These are phyloP conservation scores for Peromyscus eremicus DNA, from an alignment of 2,797 vertebrate species.

Conservation along the genomic window DNA sequence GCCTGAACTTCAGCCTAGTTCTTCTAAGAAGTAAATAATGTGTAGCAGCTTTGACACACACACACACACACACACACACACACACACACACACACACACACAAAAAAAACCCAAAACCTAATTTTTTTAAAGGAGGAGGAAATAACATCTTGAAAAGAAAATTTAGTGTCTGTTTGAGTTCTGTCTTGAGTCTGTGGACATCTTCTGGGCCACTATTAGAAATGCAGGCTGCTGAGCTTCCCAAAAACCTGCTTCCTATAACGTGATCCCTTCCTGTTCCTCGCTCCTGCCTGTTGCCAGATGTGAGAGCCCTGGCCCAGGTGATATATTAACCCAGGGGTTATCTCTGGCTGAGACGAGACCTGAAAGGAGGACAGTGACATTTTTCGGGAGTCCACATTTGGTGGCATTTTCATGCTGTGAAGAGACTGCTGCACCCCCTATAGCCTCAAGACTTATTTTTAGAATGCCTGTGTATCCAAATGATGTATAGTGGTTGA, in stretches of 20 bases:
- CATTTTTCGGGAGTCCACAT: background rate
- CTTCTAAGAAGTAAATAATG: background rate
- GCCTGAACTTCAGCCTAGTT: background rate
- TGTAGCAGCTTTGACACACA: background rate
- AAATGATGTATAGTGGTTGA: accelerated
- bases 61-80: too few species aligned
- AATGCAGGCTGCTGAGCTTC: background rate
- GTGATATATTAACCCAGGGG: accelerated
- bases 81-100: too few species aligned
- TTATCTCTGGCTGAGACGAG: background rate
- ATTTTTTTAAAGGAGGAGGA: background rate
- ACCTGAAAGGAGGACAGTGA: too few species aligned
- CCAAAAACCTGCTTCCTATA: accelerated
- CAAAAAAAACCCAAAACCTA: background rate
- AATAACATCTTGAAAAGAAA: background rate
- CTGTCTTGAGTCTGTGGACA: background rate
- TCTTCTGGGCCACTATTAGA: background rate
- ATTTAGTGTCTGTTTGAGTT: background rate
- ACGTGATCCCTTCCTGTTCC: accelerated
- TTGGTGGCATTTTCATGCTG: background rate
- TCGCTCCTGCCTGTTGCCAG: accelerated
- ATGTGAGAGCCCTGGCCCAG: background rate
- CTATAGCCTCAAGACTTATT: background rate
- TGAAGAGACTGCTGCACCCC: background rate
- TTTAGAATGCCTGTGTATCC: background rate